Base-by-base conservation (phyloP, 2,888 invertebrate genomes). In the Pseudococcus jackbeardsleyi region DNA sequence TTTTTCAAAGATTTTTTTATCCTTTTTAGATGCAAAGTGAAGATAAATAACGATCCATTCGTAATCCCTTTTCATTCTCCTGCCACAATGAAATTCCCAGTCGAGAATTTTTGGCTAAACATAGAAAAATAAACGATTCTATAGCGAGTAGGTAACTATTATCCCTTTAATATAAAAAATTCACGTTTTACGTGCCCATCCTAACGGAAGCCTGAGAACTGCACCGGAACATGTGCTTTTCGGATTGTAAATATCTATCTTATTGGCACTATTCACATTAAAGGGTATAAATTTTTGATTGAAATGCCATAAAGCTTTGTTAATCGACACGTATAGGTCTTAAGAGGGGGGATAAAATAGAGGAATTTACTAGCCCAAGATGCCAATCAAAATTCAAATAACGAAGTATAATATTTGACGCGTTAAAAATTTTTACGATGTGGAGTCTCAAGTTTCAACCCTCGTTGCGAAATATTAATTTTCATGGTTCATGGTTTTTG, bases 251-350 rank as follows among this genome's bases (percentile, higher is more conserved):
- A 72, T 72, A 72, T 33, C 72, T 72, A 72, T 72, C 72, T 33
- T 33, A 72, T 33, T 33, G 33, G 5, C 26, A 72, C 64, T 22
- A 72, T 15, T 17, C 33, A 72, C 0, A 6, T 72, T 72, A 72
- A 72, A 72, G 33, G 72, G 72, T 72, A 72, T 72, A 33, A 72
- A 72, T 72, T 72, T 72, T 33, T 72, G 72, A 72, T 72, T 72
- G 33, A 72, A 72, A 33, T 72, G 33, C 33, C 72, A 72, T 72
- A 72, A 72, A 72, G 72, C 33, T 17, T 59, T 72, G 15, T 12
- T 72, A 72, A 72, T 72, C 72, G 17, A 72, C 22, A 64, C 3
- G 64, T 64, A 6, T 12, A 64, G 19, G 9, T 19, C 9, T 22
- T 8, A 64, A 59, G n/a, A n/a, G n/a, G n/a, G n/a, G n/a, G 3